phyloP scores from a whole-genome alignment of 2,888 invertebrate species.

The Chrysolina americana region DNA sequence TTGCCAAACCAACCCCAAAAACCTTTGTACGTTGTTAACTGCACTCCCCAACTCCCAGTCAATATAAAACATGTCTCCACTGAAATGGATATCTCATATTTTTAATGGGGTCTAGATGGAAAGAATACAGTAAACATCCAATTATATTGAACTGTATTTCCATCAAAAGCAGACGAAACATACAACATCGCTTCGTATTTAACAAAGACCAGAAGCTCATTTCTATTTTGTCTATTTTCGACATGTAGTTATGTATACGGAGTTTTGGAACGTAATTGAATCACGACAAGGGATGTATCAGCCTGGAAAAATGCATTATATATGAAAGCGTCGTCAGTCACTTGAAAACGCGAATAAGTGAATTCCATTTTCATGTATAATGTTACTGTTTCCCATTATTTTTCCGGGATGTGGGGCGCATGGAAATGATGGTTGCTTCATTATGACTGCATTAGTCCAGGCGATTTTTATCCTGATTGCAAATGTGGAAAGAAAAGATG shows the following conservation, averaged over 20 bases:
- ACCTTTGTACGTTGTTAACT: no score
- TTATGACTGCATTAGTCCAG: no score
- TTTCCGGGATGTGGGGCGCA: constrained; percentile 15
- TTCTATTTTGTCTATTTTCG: constrained; percentile 26
- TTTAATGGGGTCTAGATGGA: neutral
- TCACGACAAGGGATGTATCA: constrained; percentile 59
- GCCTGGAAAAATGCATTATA: constrained; percentile 63
- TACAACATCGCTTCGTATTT: constrained; percentile 20
- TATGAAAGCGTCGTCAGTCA: constrained; percentile 56
- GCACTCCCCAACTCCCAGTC: neutral
- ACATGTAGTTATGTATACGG: constrained; percentile 47
- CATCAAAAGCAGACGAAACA: constrained; percentile 2
- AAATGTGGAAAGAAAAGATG: no score
- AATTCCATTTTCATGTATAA: constrained; percentile 42
- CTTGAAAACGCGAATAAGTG: constrained; percentile 54
- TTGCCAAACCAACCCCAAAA: no score
- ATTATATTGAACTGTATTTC: neutral
- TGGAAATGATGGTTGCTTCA: no score
- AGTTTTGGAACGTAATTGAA: constrained; percentile 59
- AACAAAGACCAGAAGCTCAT: constrained; percentile 25
- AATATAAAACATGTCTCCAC: neutral
- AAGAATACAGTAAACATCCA: neutral
- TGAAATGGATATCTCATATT: neutral
- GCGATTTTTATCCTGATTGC: no score
- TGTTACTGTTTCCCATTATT: constrained; percentile 48